Evolutionary conservation across 2,888 invertebrate genomes (phyloP), one percentile per base, ranked within the genome.

Genomic region (Xanthostigma xanthostigma): DNA sequence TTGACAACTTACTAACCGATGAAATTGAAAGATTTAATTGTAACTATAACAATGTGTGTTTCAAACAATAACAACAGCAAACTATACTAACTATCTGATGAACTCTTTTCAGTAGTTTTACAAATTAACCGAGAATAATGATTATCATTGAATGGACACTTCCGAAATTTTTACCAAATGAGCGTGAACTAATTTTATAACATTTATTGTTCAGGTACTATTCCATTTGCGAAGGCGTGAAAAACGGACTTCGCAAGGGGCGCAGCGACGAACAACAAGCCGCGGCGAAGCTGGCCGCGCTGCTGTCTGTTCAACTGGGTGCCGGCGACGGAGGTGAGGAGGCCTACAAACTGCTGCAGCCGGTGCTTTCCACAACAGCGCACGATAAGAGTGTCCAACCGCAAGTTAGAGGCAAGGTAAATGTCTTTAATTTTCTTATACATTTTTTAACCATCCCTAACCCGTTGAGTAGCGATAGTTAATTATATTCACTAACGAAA

Each of bases 271-370:
- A 96, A 66, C 84, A 84, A 61, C 77, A 77, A 1, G 79, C 83
- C 12, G 93, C 92, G 0, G 91, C 92, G 0, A 79, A 80, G 45
- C 67, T 94, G 41, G 83, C 86, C 1, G 81, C 87, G 0, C 64
- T 94, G 17, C 65, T 95, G 1, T 84, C 90, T 51, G 70, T 94
- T 8, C 95, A 95, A 68, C 73, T 94, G 52, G 86, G 86, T 36
- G 72, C 78, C 4, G 65, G 69, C 13, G 77, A 77, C 44, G 72
- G 73, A 38, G 72, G 78, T 14, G 88, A 89, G 57, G 76, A 77
- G 55, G 76, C 85, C 49, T 81, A 81, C 57, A 71, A 72, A 41
- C 78, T 81, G 44, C 72, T 92, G 42, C 81, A 84, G 51, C 84
- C 87, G 9, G 76, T 81, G 35, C 70, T 95, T 14, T 67, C 78